phyloP scores from a whole-genome alignment of 2,888 invertebrate species.

The Stictocephala bisonia region DNA sequence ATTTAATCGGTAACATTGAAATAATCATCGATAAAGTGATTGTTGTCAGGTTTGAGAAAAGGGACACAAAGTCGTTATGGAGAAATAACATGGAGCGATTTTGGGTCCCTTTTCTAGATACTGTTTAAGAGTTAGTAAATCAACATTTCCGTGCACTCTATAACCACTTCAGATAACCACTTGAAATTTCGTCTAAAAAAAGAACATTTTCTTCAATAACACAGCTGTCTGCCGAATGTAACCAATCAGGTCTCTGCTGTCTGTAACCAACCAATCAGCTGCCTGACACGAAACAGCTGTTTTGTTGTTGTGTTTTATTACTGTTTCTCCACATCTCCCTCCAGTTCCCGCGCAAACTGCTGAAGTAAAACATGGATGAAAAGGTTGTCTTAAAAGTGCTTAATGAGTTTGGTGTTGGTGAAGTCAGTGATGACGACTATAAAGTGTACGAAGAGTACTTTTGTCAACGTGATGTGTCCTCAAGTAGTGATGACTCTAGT shows the following conservation, averaged over 20 bases:
- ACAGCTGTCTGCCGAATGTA: slow-evolving; percentile 25
- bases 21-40: background rate
- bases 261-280: too few relatives aligned
- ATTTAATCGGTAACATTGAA: background rate
- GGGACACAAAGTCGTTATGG: too few relatives aligned
- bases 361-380: slow-evolving; percentile 28
- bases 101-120: slow-evolving; percentile 30
- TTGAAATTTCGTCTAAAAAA: background rate
- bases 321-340: background rate
- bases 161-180: background rate
- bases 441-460: slow-evolving; percentile 40
- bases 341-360: too few relatives aligned
- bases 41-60: slow-evolving; percentile 28
- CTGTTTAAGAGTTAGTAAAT: slow-evolving; percentile 12
- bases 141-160: slow-evolving; percentile 15
- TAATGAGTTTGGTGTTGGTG: slow-evolving; percentile 25
- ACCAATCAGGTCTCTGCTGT: slow-evolving; percentile 1
- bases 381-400: slow-evolving; percentile 24
- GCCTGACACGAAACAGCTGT: background rate
- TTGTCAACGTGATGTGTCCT: background rate
- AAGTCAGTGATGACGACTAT: slow-evolving; percentile 27
- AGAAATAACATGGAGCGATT: slow-evolving; percentile 7
- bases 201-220: background rate
- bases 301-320: background rate
- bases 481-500: too few relatives aligned